phyloP scores from a whole-genome alignment of 1,140 invertebrate genomes.

The Notospermus geniculatus region DNA sequence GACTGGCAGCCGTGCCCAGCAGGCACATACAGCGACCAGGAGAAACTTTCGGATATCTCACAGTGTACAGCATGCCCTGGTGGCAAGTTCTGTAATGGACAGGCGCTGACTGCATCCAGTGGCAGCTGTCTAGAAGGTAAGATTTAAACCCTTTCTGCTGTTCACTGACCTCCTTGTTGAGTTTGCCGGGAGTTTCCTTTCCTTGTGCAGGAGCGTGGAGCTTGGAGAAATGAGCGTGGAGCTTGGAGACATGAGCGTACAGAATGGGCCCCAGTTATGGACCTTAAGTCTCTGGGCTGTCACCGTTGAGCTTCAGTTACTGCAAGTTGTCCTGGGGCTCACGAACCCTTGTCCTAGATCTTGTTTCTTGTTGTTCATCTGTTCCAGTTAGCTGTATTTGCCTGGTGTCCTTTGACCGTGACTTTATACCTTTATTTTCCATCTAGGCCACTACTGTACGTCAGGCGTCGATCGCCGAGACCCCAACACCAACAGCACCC shows the following conservation, averaged over 20 bases:
- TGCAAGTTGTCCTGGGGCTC: too few species aligned
- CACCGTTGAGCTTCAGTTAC: too few species aligned
- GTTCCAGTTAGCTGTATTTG: neutral
- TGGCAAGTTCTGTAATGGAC: constrained; percentile 41
- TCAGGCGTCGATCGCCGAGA: constrained; percentile 43
- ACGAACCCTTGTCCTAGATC: too few species aligned
- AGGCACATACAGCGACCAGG: constrained; percentile 39
- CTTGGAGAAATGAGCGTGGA: too few species aligned
- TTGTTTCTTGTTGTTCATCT: too few species aligned
- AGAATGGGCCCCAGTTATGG: too few species aligned
- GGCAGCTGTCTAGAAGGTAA: constrained; percentile 41
- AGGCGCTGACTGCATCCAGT: constrained; percentile 32
- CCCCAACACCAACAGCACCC: constrained; percentile 35
- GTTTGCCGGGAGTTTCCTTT: neutral
- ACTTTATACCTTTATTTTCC: too few species aligned
- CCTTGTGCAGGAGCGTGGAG: too few species aligned
- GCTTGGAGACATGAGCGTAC: too few species aligned
- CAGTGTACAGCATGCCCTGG: constrained; percentile 42
- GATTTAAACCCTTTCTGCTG: too few species aligned
- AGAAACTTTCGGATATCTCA: constrained; percentile 28
- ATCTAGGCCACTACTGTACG: constrained; percentile 45
- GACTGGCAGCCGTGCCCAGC: constrained; percentile 43
- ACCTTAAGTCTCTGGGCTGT: too few species aligned
- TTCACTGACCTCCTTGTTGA: neutral
- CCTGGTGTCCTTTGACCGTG: too few species aligned